Percentiles rank a stretch among this genome's conserved stretches.
These are phyloP conservation scores for Brachyhypopomus gauderio DNA, from an alignment of 2,113 vertebrate genomes.

Conservation along the genomic window DNA sequence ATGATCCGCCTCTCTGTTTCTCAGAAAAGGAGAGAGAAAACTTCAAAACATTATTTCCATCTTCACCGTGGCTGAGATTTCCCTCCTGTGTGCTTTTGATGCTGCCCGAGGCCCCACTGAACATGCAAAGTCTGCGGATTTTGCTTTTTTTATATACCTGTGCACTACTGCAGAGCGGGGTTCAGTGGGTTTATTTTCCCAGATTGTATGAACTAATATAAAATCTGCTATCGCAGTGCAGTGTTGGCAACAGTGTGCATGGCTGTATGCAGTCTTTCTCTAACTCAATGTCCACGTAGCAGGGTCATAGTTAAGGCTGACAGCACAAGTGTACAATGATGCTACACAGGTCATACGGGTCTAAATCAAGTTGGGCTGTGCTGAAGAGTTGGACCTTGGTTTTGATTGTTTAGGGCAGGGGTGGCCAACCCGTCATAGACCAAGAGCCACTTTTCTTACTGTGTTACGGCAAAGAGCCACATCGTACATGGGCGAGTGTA, in stretches of 20 bases:
- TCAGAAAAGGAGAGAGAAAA: conserved; percentile 53
- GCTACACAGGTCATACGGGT: conserved; percentile 24
- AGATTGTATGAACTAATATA: conserved; percentile 69
- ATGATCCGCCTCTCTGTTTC: conserved; percentile 45
- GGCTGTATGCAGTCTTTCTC: not conserved
- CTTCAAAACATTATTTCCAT: conserved; percentile 73
- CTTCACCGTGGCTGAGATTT: conserved; percentile 67
- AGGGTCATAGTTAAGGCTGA: not conserved
- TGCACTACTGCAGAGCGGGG: conserved; percentile 70
- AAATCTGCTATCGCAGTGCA: conserved; percentile 58
- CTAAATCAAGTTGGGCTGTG: conserved; percentile 15
- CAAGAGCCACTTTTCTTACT: no score
- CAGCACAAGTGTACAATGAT: not conserved
- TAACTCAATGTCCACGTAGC: not conserved
- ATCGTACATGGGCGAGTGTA: no score
- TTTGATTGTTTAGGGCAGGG: conserved; percentile 28
- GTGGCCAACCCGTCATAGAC: no score
- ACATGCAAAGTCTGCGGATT: conserved; percentile 70
- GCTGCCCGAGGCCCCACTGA: conserved; percentile 68
- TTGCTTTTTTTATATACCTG: conserved; percentile 76
- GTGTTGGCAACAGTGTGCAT: conserved; percentile 42
- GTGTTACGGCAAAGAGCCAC: no score
- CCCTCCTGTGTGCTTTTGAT: conserved; percentile 70
- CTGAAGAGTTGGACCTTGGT: not conserved
- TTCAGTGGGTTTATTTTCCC: conserved; percentile 72